Conservation (phyloP, 2,888 invertebrate species). For the Bhutanitis thaidina region DNA sequence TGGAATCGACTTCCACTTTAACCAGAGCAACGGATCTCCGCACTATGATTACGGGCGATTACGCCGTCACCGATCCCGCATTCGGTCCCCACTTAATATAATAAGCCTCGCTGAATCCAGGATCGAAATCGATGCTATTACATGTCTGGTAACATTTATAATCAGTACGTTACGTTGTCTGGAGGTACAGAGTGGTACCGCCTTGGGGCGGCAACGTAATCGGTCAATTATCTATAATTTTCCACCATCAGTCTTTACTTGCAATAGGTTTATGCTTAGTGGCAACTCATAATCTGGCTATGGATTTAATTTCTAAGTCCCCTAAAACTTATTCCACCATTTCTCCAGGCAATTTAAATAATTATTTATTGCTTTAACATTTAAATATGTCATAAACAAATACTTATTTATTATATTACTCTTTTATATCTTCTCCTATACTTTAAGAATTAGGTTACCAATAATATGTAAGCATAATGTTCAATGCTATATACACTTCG, state of each 20-base stretch:
- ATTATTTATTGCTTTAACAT: too few species aligned
- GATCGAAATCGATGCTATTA: constrained; percentile 75
- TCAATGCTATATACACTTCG: too few species aligned
- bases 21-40: constrained; percentile 30
- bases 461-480: too few species aligned
- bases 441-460: too few species aligned
- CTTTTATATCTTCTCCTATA: too few species aligned
- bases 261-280: constrained; percentile 52
- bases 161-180: constrained; percentile 63
- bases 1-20: constrained; percentile 35
- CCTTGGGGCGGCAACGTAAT: constrained; percentile 59
- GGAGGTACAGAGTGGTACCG: constrained; percentile 31
- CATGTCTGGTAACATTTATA: constrained; percentile 71
- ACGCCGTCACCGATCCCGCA: constrained; percentile 68
- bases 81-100: constrained; percentile 77
- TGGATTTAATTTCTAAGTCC: constrained; percentile 46
- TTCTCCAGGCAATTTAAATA: too few species aligned
- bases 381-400: too few species aligned
- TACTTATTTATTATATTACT: too few species aligned
- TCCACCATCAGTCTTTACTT: constrained; percentile 74
- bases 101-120: constrained; percentile 71
- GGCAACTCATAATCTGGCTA: constrained; percentile 31
- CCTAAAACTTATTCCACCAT: too few species aligned
- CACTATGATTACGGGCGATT: constrained; percentile 70
- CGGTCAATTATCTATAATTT: constrained; percentile 78